Base-by-base conservation (phyloP, 2,888 invertebrate genomes). In the Heterodera filipjevi region DNA sequence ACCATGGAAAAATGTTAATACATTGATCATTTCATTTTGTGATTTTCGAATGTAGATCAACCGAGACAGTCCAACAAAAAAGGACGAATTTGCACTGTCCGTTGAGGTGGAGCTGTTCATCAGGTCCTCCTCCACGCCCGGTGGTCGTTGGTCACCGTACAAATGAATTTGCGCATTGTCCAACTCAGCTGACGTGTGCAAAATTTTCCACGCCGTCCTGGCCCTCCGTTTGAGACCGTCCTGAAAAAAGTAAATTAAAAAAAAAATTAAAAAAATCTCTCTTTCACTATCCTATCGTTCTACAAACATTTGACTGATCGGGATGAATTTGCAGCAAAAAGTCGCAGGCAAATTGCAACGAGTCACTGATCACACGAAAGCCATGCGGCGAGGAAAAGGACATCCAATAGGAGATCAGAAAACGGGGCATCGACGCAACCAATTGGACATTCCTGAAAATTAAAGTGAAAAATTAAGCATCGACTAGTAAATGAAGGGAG, bases 361-460 rank as follows among this genome's bases (percentile, higher is more conserved):
- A 83, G 53, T 87, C 85, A 64, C 86, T 85, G 71, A 84, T 84
- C 10, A 87, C 79, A 1, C 87, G 81, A 72, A 87, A 86, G 27
- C 87, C 87, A 71, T 83, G 95, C 93, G 84, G 77, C 89, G 96
- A 95, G 0, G 96, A 95, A 85, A 95, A 96, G 0, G 97, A 97
- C 92, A 97, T 96, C 98, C 97, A 98, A 91, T 98, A 98, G 89
- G 93, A 94, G 14, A 95, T 91, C 82, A 91, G 90, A 85, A 92
- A 92, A 85, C 94, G 93, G 87, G 96, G 96, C 76, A 97, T 91
- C 0, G 94, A 94, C 86, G 97, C 92, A 10, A 94, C 93, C 6
- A 96, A 91, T 89, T 95, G 93, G 49, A 96, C 93, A 86, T 94
- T 94, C 84, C 94, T 93, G 32, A 22, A 79, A 59, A 59, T 8